phyloP scores from a whole-genome alignment of 2,113 vertebrate species.

The Gallinago jamesoni region DNA sequence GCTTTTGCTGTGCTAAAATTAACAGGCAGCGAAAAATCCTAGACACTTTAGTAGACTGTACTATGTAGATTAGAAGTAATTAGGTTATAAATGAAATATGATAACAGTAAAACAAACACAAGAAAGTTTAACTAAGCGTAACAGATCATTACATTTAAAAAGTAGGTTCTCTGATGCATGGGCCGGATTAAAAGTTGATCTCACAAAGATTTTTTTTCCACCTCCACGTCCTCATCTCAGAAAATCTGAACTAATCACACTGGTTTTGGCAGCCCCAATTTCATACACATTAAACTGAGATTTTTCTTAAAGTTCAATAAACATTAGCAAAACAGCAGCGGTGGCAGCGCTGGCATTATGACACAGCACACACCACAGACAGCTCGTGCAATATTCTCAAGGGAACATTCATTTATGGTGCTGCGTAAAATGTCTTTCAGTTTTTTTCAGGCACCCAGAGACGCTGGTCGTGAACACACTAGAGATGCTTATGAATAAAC shows the following conservation, averaged over 20 bases:
- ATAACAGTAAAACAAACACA: constrained; percentile 30
- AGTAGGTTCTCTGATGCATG: neutral
- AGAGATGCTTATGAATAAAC: neutral
- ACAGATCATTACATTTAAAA: neutral
- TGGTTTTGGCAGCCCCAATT: neutral
- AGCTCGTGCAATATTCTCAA: neutral
- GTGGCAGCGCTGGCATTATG: neutral
- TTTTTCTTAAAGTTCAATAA: neutral
- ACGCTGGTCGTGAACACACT: neutral
- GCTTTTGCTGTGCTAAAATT: constrained; percentile 27
- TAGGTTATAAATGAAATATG: neutral
- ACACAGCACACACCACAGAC: neutral
- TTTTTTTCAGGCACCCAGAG: neutral
- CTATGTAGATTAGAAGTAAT: neutral
- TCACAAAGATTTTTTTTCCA: neutral
- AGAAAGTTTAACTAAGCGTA: constrained; percentile 5
- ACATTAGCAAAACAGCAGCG: neutral
- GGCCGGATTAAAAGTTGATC: neutral
- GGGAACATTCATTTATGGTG: neutral
- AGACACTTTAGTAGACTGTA: constrained; percentile 1
- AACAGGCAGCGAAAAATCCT: constrained; percentile 18
- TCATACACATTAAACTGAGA: neutral
- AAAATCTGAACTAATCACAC: neutral
- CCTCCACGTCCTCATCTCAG: neutral
- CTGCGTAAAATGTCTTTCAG: neutral